A percentile compares a stretch with the other conserved stretches of the same genome.
phyloP scores from a whole-genome alignment of 2,888 invertebrate genomes.

The Bugula neritina region DNA sequence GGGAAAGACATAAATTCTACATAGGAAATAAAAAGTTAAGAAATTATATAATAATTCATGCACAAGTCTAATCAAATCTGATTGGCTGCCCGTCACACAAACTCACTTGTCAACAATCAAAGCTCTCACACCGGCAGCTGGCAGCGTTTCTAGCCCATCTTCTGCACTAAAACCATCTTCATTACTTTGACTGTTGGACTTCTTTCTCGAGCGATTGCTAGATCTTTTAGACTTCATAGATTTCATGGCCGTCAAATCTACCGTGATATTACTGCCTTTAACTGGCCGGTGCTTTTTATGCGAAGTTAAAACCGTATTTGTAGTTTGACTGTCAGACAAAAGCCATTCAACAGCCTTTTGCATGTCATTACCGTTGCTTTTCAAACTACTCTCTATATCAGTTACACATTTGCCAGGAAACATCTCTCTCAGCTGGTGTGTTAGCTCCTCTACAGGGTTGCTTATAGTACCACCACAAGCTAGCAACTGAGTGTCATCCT shows the following conservation, averaged over 20 bases:
- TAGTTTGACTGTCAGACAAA: neutral
- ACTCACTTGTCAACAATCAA: conserved; percentile 66
- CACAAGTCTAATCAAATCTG: no score
- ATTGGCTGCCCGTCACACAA: no score
- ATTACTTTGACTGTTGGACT: conserved; percentile 14
- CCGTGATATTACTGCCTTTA: neutral
- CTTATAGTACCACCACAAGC: neutral
- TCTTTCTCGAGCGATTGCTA: neutral
- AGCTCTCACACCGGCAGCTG: conserved; percentile 74
- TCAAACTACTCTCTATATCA: conserved; percentile 1
- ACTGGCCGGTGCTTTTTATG: neutral
- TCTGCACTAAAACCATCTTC: neutral
- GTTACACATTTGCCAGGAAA: conserved; percentile 25
- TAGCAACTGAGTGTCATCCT: neutral
- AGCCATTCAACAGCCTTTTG: neutral
- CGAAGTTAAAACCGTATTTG: neutral
- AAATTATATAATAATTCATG: no score
- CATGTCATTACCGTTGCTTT: neutral
- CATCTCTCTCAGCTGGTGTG: conserved; percentile 22
- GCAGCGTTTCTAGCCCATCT: conserved; percentile 71
- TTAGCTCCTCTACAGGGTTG: neutral
- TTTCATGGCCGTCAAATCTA: neutral
- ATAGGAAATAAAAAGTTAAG: no score
- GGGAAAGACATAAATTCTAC: no score
- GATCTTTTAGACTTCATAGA: neutral